Evolutionary conservation across 2,113 vertebrate species (phyloP).

Genomic region (Elachura formosa): DNA sequence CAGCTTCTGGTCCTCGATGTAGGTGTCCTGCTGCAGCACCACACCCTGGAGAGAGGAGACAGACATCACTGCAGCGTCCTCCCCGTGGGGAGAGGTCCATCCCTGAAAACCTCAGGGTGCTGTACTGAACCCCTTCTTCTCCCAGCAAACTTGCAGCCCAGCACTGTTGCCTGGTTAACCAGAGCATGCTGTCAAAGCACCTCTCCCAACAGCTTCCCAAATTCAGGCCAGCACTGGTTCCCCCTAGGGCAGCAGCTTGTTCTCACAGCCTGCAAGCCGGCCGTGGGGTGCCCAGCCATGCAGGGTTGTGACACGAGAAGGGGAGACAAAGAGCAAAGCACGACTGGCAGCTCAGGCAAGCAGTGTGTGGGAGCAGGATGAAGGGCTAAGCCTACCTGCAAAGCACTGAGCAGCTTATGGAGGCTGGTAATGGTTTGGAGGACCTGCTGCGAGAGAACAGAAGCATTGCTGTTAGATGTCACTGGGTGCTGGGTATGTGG

Average conservation of each 20-base stretch:
- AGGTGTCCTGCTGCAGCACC: conserved; percentile 93
- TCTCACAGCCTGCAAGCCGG: accelerated
- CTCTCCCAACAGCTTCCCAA: background rate
- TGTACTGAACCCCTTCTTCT: background rate
- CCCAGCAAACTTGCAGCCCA: background rate
- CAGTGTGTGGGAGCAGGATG: background rate
- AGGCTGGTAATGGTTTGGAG: conserved; percentile 85
- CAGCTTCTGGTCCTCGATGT: conserved; percentile 93
- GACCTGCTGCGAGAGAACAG: conserved; percentile 77
- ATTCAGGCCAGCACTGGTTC: background rate
- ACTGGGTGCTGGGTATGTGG: background rate
- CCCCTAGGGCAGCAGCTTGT: background rate
- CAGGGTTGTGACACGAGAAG: background rate
- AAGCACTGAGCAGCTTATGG: conserved; percentile 82
- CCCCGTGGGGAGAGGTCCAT: accelerated
- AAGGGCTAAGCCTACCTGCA: conserved; percentile 78
- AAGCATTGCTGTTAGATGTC: background rate
- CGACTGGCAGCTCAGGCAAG: accelerated
- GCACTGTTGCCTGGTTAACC: background rate
- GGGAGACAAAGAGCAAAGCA: background rate
- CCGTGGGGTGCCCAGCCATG: accelerated
- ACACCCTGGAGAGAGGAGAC: conserved; percentile 72
- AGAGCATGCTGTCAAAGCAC: background rate
- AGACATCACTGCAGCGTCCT: background rate
- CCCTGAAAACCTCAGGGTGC: background rate